phyloP scores from a whole-genome alignment of 2,113 vertebrate genomes.

The Corydoras maculifer region DNA sequence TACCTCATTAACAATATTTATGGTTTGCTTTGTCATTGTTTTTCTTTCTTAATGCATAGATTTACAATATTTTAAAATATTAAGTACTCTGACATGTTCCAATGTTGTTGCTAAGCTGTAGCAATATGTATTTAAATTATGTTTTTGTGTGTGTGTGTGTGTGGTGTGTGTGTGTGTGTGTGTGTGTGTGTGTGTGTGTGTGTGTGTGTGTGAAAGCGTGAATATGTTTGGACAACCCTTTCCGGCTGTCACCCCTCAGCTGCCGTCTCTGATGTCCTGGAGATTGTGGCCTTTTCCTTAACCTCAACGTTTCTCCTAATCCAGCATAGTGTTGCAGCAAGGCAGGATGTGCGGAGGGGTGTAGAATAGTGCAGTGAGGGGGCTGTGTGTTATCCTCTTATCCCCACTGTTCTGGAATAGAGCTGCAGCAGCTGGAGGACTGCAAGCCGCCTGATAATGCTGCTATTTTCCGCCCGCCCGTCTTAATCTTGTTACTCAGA shows the following conservation, averaged over 20 bases:
- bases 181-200: constrained; percentile 15
- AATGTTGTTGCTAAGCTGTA: no score
- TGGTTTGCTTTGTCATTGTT: no score
- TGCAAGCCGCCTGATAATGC: constrained; percentile 99
- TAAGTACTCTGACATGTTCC: no score
- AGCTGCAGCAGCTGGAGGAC: constrained; percentile 98
- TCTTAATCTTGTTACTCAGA: constrained; percentile 99
- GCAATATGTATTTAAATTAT: no score
- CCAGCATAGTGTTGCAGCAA: constrained; percentile 9
- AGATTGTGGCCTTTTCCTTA: constrained; percentile 35
- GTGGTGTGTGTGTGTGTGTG: not conserved
- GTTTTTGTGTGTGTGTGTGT: not conserved
- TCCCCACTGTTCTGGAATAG: constrained; percentile 98
- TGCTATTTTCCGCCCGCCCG: constrained; percentile 95
- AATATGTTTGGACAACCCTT: constrained; percentile 2
- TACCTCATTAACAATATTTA: not conserved
- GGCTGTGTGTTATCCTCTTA: constrained; percentile 99
- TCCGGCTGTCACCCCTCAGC: constrained; percentile 20
- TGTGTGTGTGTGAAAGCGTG: constrained; percentile 5
- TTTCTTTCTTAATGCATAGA: no score
- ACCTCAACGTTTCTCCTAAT: constrained; percentile 11
- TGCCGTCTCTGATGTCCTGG: constrained; percentile 36
- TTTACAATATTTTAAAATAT: no score
- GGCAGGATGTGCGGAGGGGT: constrained; percentile 24
- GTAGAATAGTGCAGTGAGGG: constrained; percentile 64